Evolutionary conservation across 2,113 vertebrate genomes (phyloP).

Genomic region (Ameiurus melas): DNA sequence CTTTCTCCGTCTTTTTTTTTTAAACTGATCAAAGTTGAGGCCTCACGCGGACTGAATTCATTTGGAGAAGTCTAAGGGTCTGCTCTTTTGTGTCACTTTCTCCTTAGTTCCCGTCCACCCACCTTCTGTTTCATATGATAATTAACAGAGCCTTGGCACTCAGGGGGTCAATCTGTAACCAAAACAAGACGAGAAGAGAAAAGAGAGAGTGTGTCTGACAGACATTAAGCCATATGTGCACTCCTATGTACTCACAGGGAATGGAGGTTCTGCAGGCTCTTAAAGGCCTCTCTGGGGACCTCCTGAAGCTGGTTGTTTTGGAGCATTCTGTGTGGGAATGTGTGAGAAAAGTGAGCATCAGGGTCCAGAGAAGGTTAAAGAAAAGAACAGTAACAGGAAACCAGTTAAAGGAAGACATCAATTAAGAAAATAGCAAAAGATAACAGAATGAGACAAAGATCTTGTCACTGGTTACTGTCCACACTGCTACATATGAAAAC

Average conservation of each 20-base stretch:
- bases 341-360: neutral
- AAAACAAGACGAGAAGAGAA: slow-evolving; percentile 10
- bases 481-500: neutral
- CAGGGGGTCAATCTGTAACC: slow-evolving; percentile 34
- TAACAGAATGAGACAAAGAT: neutral
- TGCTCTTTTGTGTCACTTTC: neutral
- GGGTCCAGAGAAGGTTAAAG: neutral
- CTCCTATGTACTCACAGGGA: slow-evolving; percentile 81
- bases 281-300: slow-evolving; percentile 84
- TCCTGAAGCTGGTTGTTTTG: slow-evolving; percentile 90
- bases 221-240: slow-evolving; percentile 38
- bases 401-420: neutral
- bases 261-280: slow-evolving; percentile 83
- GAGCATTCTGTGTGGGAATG: slow-evolving; percentile 79
- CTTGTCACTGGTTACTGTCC: neutral
- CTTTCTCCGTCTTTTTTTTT: slow-evolving; percentile 33
- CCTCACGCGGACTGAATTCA: slow-evolving; percentile 49
- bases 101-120: neutral
- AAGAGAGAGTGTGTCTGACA: slow-evolving; percentile 31
- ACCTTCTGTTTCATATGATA: slow-evolving; percentile 49
- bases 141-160: slow-evolving; percentile 49
- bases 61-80: slow-evolving; percentile 45
- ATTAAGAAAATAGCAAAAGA: slow-evolving; percentile 1
- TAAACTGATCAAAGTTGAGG: slow-evolving; percentile 75
- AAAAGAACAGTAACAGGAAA: slow-evolving; percentile 7